Base-by-base conservation (phyloP, 92 coral and sea anemone genomes). In the Desmophyllum pertusum region DNA sequence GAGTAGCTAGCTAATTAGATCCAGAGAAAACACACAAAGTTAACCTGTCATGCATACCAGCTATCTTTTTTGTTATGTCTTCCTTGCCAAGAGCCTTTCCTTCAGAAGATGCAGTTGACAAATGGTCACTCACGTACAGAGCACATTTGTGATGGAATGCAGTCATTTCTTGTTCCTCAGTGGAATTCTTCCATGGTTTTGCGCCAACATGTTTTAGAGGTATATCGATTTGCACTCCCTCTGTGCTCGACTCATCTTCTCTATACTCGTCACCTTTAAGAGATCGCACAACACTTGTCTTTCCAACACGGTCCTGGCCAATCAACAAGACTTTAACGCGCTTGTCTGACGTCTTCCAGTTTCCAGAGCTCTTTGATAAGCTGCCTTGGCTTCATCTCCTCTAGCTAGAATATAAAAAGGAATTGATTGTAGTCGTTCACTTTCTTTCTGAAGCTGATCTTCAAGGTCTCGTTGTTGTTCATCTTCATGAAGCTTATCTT, bases 251-350 rank as follows among this genome's bases (percentile, higher is more conserved):
- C 11, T 69, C 75, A 69, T 69, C 48, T 69, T 36, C 7, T 36
- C 48, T 31, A 15, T 30, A 69, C 5, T 30, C 23, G 14, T 69
- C 75, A 41, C 75, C 75, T 41, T 69, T 69, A 0, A 69, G 42
- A 36, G 75, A 69, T 21, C 75, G 42, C 23, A 3, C 25, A 21
- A 69, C n/a, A 41, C 75, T 69, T 17, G 75, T 69, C 41, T 69
- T 69, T 19, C 75, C 75, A 36, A 29, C 38, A 7, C 75, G 75
- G 75, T 69, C 75, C 17, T 69, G 75, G n/a, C 75, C 75, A 69
- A 69, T 29, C 75, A 69, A n/a, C 6, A 69, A 36, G 8, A 69
- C 25, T 69, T 41, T 18, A 17, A 30, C 75, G 11, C 75, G 75
- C 10, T 36, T 36, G 41, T 69, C 75, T 11, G 23, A 21, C 7